Percentiles rank a stretch among this genome's conserved stretches.
Conservation (phyloP, 2,888 invertebrate species). For the Lampropteryx suffumata region DNA sequence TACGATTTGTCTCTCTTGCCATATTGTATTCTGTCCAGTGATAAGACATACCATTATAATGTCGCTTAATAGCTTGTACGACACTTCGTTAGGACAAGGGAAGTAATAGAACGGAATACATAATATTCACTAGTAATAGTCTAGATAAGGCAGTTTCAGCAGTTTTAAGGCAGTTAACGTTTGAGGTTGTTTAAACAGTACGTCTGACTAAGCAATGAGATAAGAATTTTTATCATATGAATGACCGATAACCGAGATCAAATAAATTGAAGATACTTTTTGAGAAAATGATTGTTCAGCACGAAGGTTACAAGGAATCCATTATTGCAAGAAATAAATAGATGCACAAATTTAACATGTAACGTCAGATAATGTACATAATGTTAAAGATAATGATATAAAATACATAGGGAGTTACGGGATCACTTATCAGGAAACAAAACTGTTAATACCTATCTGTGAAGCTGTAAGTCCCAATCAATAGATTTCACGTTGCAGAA, state of each 20-base stretch:
- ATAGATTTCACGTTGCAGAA: constrained; percentile 29
- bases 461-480: constrained; percentile 27
- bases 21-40: constrained; percentile 44
- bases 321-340: too few species aligned
- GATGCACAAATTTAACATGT: too few species aligned
- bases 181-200: constrained; percentile 1
- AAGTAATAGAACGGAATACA: constrained; percentile 6
- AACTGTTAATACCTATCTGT: constrained; percentile 29
- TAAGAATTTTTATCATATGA: constrained; percentile 8
- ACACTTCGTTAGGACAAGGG: constrained; percentile 24
- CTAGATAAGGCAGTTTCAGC: neutral
- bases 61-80: constrained; percentile 33
- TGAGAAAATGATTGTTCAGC: too few species aligned
- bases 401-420: too few species aligned
- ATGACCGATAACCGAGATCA: constrained; percentile 5
- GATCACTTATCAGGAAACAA: neutral
- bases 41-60: constrained; percentile 36
- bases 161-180: too few species aligned
- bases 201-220: constrained; percentile 5
- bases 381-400: too few species aligned
- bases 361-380: too few species aligned
- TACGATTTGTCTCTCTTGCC: constrained; percentile 56
- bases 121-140: constrained; percentile 2
- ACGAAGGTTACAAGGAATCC: too few species aligned
- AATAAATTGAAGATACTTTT: too few species aligned